phyloP scores from a whole-genome alignment of 53 echinoderm and acorn worm genomes.

The Glandiceps talaboti region DNA sequence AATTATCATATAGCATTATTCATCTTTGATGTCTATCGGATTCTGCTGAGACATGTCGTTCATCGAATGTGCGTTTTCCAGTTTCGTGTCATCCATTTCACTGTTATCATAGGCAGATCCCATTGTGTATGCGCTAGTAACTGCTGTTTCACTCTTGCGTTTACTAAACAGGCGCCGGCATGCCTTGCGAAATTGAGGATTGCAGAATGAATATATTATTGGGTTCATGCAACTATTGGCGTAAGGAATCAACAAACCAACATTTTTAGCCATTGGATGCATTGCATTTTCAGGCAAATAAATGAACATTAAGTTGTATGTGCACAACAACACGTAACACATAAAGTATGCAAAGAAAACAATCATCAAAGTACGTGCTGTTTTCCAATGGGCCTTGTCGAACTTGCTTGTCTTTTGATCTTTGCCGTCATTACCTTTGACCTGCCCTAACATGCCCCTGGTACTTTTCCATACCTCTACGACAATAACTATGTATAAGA shows the following conservation, averaged over 20 bases:
- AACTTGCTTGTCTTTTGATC: not conserved
- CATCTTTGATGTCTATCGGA: not conserved
- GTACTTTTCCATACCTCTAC: constrained; percentile 29
- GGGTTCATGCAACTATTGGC: constrained; percentile 81
- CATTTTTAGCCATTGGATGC: constrained; percentile 29
- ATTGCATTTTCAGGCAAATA: constrained; percentile 1
- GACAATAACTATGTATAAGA: constrained; percentile 52
- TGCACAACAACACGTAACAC: not conserved
- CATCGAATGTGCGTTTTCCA: not conserved
- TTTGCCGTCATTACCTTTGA: not conserved
- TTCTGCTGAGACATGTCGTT: not conserved
- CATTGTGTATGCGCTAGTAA: not conserved
- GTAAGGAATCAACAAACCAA: constrained; percentile 47
- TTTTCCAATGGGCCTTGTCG: not conserved
- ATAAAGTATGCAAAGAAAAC: not conserved
- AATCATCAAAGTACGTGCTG: not conserved
- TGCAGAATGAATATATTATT: constrained; percentile 52
- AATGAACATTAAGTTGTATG: not conserved
- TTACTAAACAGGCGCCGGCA: not conserved
- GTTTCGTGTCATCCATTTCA: not conserved
- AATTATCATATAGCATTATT: too few species aligned
- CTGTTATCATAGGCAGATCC: not conserved
- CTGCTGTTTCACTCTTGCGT: not conserved
- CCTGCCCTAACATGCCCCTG: not conserved
- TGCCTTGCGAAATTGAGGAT: constrained; percentile 32